Conservation (phyloP, 2,797 vertebrate genomes). For the Sitta carolinensis region DNA sequence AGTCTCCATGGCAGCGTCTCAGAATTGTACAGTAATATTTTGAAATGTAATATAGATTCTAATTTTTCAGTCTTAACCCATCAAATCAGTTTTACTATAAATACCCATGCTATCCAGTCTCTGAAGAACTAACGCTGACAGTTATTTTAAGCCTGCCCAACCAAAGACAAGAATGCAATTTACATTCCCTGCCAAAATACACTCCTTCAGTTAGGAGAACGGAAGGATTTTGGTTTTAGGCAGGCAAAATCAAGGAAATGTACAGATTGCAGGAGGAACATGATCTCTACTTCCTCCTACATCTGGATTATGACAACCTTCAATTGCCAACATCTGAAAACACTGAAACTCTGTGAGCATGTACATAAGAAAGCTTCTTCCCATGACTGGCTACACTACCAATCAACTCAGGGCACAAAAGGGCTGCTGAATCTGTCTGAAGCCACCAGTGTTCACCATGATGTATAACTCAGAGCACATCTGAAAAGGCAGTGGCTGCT, state of each 20-base stretch:
- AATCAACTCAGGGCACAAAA: background rate
- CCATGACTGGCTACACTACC: background rate
- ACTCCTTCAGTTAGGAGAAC: background rate
- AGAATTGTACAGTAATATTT: constrained; percentile 46
- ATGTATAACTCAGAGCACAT: background rate
- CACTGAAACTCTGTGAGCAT: background rate
- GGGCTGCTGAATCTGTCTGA: background rate
- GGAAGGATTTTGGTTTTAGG: background rate
- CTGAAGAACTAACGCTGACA: background rate
- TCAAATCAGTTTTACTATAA: constrained; percentile 51
- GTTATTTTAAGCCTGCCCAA: constrained; percentile 48
- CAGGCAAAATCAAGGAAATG: background rate
- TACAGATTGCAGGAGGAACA: fast-evolving
- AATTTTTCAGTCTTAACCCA: constrained; percentile 51
- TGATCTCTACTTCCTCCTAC: background rate
- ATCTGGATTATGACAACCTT: background rate
- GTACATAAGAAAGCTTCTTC: background rate
- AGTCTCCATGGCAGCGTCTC: constrained; percentile 53
- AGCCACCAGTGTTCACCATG: too few relatives aligned
- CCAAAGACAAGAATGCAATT: constrained; percentile 4
- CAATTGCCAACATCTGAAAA: background rate
- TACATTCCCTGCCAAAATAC: constrained; percentile 20
- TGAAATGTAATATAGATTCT: constrained; percentile 57
- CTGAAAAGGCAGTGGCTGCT: background rate
- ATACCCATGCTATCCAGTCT: constrained; percentile 24